Evolutionary conservation across 2,888 invertebrate species (phyloP).

Genomic region (Diarsia dahlii): DNA sequence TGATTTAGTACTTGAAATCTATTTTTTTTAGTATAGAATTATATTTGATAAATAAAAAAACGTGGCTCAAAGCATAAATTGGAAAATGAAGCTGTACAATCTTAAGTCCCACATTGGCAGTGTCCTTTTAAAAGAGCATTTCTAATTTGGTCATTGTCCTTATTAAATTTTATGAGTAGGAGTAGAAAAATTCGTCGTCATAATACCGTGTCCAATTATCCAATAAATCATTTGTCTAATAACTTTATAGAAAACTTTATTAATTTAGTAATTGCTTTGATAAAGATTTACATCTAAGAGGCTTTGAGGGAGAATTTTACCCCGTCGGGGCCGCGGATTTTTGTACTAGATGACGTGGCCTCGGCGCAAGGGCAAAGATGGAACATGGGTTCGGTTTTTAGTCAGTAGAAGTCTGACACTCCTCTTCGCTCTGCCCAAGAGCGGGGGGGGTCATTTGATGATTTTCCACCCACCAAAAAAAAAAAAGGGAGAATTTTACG

Average conservation of each 20-base stretch:
- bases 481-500: neutral
- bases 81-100: neutral
- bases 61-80: slow-evolving; percentile 19
- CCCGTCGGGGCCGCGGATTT: no score
- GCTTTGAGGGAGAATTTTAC: neutral
- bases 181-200: neutral
- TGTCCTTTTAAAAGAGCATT: slow-evolving; percentile 16
- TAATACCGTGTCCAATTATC: neutral
- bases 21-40: slow-evolving; percentile 8
- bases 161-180: slow-evolving; percentile 3
- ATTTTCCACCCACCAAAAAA: no score
- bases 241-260: neutral
- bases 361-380: no score
- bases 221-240: slow-evolving; percentile 6
- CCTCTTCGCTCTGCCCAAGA: no score
- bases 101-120: neutral
- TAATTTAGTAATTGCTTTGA: neutral
- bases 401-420: no score
- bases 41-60: slow-evolving; percentile 33
- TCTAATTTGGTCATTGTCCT: slow-evolving; percentile 26
- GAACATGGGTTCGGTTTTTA: no score
- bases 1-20: slow-evolving; percentile 9
- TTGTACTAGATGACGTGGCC: no score
- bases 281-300: neutral
- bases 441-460: no score